Evolutionary conservation across 2,888 invertebrate genomes (phyloP), one percentile per base, ranked within the genome.

Genomic region (Lagria hirta): DNA sequence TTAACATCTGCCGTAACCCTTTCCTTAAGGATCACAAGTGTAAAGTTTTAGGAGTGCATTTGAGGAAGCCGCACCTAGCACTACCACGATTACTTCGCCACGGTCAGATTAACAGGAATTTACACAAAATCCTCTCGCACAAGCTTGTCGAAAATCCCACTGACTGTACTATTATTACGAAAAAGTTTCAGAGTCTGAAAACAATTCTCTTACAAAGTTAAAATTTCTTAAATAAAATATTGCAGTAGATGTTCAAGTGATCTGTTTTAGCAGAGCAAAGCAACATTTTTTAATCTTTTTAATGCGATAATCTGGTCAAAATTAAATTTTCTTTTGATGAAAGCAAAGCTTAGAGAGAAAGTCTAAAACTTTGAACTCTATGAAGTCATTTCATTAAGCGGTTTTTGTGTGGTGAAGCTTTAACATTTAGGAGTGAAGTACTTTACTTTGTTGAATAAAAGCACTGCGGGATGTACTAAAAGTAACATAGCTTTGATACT

Each of bases 301-400:
- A 57, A 57, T 57, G 55, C 57, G 51, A 57, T 57, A 54, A 57
- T 55, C 57, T 48, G 45, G 53, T 51, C 23, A 30, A 51, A 55
- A 55, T 56, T 54, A 56, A 55, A 55, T 56, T n/a, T 57, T 57
- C 49, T 47, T 49, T 51, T 49, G 51, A 43, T 43, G 42, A 18
- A 21, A 28, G 23, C 30, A 18, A 21, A 28, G 23, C 30, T 35
- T 34, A 43, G 27, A 45, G 46, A 46, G 48, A 46, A 48, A 34
- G 48, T 45, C 35, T 20, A 17, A 42, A 51, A 51, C 42, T 51
- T 45, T 36, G 33, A 48, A 48, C 45, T 45, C 23, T 26, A 51
- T 51, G 38, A 51, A 51, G 51, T 51, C 51, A 46, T 51, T 51
- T 49, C 48, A 51, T 44, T 49, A 48, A 33, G 45, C 46, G 24